Base-by-base conservation (phyloP, 1,140 invertebrate genomes). In the Drosophila sucinea region DNA sequence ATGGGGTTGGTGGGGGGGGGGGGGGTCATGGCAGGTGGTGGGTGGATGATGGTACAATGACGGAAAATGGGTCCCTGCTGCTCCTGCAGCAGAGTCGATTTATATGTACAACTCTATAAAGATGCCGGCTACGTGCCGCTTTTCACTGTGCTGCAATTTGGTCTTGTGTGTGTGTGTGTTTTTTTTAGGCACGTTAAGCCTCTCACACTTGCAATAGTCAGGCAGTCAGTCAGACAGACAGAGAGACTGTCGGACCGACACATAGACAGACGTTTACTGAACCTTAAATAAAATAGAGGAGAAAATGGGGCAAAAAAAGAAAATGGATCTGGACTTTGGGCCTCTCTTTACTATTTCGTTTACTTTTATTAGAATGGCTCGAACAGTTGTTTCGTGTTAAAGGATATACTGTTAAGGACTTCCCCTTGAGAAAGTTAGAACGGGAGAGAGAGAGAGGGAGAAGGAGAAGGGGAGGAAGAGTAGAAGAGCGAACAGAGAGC, bases 301-400 rank as follows among this genome's bases (percentile, higher is more conserved):
- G 27, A 17, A 41, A 41, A 41, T 40, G 38, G 38, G 38, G 38
- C 38, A 41, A 41, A 41, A 51, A 27, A 27, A 51, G n/a, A 38
- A 7, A 38, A 38, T 1, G 81, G 67, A 77, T 70, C 74, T 64
- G 67, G 61, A 77, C 70, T 75, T 66, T 47, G 67, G 67, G 54
- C 41, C 17, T 35, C 29, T 63, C 54, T 47, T 73, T 62, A 55
- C 29, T 66, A 81, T 79, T 86, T 82, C 79, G 75, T 86, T 86
- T 79, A 87, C 82, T 87, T 86, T 86, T 87, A 86, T 86, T 74
- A 81, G 78, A 81, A 86, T 76, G 70, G 63, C 69, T 67, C 44
- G 54, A 51, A 51, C 51, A 82, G 66, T 51, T 81, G 69, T 73
- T 67, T 67, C 55, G 5, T 51, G 23, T 51, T 51, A 57, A 61